phyloP scores from a whole-genome alignment of 2,113 vertebrate genomes.

The Arvicanthis niloticus region DNA sequence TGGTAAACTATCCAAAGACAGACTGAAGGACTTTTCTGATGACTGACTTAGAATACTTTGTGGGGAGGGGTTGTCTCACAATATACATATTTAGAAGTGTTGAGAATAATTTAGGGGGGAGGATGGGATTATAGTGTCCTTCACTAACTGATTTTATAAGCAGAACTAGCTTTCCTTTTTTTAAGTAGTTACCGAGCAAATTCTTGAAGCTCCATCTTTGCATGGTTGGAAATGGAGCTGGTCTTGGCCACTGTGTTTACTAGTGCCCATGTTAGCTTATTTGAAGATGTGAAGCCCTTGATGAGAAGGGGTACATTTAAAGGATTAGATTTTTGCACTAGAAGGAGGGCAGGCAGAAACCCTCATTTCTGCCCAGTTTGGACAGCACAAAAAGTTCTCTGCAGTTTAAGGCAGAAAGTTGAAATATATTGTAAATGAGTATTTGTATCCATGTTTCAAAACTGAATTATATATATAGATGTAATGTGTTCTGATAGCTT shows the following conservation, averaged over 20 bases:
- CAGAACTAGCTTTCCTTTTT: conserved; percentile 60
- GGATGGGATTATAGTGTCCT: conserved; percentile 49
- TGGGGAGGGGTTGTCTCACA: conserved; percentile 32
- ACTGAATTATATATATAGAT: conserved; percentile 65
- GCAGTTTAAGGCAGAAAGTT: conserved; percentile 58
- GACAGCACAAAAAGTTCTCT: conserved; percentile 67
- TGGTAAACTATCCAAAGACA: conserved; percentile 74
- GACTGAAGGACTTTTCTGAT: conserved; percentile 68
- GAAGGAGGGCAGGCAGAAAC: neutral
- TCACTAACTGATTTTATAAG: conserved; percentile 58
- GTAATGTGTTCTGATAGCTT: conserved; percentile 64
- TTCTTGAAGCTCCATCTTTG: conserved; percentile 53
- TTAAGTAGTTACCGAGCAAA: conserved; percentile 56
- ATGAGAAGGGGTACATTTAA: conserved; percentile 49
- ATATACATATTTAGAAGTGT: conserved; percentile 45
- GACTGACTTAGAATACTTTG: conserved; percentile 55
- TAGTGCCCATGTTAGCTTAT: neutral
- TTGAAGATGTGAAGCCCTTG: conserved; percentile 69
- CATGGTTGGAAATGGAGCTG: conserved; percentile 24
- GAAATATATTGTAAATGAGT: conserved; percentile 60
- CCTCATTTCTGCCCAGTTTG: conserved; percentile 68
- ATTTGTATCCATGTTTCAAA: conserved; percentile 62
- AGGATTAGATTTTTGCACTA: conserved; percentile 76
- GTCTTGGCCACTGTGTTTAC: conserved; percentile 20
- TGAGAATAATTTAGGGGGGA: conserved; percentile 22